phyloP scores from a whole-genome alignment of 1,140 invertebrate genomes.

The Andricus grossulariae region DNA sequence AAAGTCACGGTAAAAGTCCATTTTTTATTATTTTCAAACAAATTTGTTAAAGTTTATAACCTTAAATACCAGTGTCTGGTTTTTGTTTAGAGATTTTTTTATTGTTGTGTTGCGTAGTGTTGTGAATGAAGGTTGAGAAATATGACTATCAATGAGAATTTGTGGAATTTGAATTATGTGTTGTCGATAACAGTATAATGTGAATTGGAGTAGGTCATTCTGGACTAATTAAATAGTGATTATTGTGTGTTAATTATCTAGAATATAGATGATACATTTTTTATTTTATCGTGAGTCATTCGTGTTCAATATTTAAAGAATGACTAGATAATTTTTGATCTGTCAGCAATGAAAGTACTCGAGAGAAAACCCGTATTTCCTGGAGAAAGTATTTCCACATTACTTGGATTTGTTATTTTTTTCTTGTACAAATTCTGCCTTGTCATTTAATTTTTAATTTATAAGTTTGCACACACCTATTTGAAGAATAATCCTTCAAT shows the following conservation, averaged over 20 bases:
- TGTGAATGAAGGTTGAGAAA: background rate
- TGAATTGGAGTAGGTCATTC: background rate
- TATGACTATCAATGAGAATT: constrained; percentile 27
- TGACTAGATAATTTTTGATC: background rate
- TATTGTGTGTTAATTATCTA: too few species aligned
- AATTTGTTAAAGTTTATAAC: too few species aligned
- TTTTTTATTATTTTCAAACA: background rate
- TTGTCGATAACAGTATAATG: background rate
- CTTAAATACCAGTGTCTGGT: background rate
- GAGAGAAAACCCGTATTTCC: background rate
- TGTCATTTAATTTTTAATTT: background rate
- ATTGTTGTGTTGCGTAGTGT: background rate
- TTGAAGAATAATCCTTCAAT: too few species aligned
- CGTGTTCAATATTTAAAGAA: too few species aligned
- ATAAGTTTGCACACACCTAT: too few species aligned
- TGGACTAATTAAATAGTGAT: too few species aligned
- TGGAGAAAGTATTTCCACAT: constrained; percentile 8
- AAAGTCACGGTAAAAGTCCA: background rate
- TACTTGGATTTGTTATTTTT: background rate
- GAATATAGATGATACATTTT: too few species aligned
- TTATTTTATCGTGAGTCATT: background rate
- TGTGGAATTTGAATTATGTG: constrained; percentile 27
- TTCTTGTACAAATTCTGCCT: background rate
- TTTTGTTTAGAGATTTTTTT: background rate
- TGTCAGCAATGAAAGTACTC: background rate